Percentiles rank a stretch among this genome's conserved stretches.
These are phyloP conservation scores for Rhorus exstirpatorius DNA, from an alignment of 2,888 invertebrate species.

Conservation along the genomic window DNA sequence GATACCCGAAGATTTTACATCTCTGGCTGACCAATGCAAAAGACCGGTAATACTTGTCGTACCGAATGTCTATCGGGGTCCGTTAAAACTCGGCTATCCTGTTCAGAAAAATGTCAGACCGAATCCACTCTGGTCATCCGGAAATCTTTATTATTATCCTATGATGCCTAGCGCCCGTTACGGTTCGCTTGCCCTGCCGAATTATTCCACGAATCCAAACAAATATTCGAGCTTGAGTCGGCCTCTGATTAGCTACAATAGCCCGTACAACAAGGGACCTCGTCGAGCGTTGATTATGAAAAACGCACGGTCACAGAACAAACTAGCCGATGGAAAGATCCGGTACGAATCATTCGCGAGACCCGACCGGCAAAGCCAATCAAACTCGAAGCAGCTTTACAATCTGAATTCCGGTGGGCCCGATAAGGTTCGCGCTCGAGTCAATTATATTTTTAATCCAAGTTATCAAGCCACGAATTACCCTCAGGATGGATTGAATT, in stretches of 20 bases:
- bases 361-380: neutral
- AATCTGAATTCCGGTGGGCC: neutral
- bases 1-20: too few relatives aligned
- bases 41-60: slow-evolving; percentile 65
- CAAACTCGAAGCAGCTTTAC: neutral
- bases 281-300: neutral
- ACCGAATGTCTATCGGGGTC: slow-evolving; percentile 4
- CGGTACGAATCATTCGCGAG: neutral
- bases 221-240: too few relatives aligned
- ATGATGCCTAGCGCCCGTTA: neutral
- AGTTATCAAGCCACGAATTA: neutral
- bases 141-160: neutral
- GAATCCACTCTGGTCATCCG: neutral
- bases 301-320: too few relatives aligned
- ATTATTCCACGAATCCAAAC: neutral
- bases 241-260: neutral
- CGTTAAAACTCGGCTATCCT: neutral
- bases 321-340: neutral
- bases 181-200: neutral
- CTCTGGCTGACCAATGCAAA: slow-evolving; percentile 46
- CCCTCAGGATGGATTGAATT: neutral
- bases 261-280: neutral
- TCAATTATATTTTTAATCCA: neutral
- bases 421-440: neutral
- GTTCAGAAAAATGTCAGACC: neutral